Conservation (phyloP, 2,113 vertebrate species). For the Cyanoderma ruficeps region DNA sequence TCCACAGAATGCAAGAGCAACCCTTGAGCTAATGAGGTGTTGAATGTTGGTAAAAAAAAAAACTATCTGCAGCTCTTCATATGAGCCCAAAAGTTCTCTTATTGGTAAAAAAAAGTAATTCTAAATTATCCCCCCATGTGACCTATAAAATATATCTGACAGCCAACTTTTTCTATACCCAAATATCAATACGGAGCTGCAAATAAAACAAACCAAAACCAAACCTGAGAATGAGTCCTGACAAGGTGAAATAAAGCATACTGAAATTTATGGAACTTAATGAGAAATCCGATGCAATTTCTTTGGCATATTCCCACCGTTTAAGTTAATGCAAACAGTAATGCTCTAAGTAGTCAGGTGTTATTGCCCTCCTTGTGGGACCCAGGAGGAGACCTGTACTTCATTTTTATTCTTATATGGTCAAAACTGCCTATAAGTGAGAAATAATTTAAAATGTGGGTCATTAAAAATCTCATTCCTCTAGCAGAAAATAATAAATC, state of each 20-base stretch:
- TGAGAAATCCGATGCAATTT: neutral
- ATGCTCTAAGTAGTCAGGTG: neutral
- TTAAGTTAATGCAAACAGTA: neutral
- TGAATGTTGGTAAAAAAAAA: neutral
- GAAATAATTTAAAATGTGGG: constrained; percentile 42
- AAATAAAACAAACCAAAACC: neutral
- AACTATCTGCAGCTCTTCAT: neutral
- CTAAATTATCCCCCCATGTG: neutral
- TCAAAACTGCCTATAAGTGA: constrained; percentile 9
- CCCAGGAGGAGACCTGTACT: neutral
- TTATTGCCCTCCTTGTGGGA: neutral
- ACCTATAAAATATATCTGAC: neutral
- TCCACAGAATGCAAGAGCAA: neutral
- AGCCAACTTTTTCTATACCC: neutral
- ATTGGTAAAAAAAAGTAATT: neutral
- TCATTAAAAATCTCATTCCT: constrained; percentile 23
- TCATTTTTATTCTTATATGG: constrained; percentile 21
- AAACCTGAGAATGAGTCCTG: neutral
- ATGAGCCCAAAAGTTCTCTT: neutral
- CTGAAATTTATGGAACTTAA: neutral
- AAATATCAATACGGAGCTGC: neutral
- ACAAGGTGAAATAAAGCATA: neutral
- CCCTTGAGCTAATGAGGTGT: neutral
- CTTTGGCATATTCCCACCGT: neutral
- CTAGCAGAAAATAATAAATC: constrained; percentile 41